phyloP scores from a whole-genome alignment of 2,888 invertebrate species.

The Polylopha cassiicola region DNA sequence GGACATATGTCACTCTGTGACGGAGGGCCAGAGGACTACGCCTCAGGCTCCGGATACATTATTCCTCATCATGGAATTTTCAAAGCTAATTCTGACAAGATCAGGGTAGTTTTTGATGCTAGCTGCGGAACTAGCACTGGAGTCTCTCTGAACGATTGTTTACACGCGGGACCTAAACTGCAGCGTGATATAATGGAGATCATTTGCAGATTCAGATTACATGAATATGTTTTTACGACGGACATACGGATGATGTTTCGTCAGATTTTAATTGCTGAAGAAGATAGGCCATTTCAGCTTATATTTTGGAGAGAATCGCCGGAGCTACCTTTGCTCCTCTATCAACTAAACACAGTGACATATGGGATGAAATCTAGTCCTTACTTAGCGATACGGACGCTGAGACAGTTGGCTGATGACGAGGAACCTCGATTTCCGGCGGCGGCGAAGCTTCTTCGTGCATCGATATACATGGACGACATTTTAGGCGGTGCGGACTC shows the following conservation, averaged over 20 bases:
- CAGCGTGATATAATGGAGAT: slow-evolving; percentile 2
- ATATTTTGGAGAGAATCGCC: slow-evolving; percentile 4
- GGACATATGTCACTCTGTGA: background rate
- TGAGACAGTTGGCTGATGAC: slow-evolving; percentile 1
- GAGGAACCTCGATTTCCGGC: slow-evolving; percentile 1
- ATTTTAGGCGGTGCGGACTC: background rate
- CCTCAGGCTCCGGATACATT: background rate
- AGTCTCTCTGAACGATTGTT: background rate
- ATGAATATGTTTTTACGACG: background rate
- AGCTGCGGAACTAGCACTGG: background rate
- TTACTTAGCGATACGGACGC: background rate
- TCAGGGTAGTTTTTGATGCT: background rate
- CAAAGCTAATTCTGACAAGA: background rate
- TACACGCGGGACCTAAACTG: slow-evolving; percentile 1
- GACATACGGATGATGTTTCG: slow-evolving; percentile 6
- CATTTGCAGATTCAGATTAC: background rate
- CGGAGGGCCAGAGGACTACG: background rate
- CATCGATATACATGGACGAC: background rate
- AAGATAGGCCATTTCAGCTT: background rate
- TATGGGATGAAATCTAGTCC: background rate
- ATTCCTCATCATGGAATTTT: slow-evolving; percentile 4
- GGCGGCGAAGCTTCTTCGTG: background rate
- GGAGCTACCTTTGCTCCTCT: background rate
- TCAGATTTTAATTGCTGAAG: background rate
- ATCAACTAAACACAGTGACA: background rate